phyloP scores from a whole-genome alignment of 2,888 invertebrate species.

The Atrina japonica region DNA sequence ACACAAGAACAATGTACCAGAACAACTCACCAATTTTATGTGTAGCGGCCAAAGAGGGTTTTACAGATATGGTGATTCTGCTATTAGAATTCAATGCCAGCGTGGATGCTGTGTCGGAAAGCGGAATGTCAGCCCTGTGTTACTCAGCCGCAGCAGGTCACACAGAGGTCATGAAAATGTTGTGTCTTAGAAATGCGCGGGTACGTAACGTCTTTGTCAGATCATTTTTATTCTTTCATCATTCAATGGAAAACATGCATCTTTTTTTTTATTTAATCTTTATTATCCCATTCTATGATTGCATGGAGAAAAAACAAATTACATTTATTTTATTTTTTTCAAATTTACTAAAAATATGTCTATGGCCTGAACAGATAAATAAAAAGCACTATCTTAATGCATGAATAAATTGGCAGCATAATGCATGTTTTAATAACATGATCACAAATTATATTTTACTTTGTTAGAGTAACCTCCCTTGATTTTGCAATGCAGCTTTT shows the following conservation, averaged over 20 bases:
- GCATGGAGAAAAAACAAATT: neutral
- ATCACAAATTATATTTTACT: too few species aligned
- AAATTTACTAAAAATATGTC: too few species aligned
- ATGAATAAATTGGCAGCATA: too few species aligned
- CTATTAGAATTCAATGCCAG: slow-evolving; percentile 95
- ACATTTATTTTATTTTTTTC: neutral
- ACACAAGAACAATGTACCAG: slow-evolving; percentile 88
- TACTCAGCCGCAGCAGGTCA: slow-evolving; percentile 94
- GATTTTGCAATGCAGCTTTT: too few species aligned
- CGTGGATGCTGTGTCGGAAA: slow-evolving; percentile 91
- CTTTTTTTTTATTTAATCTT: neutral
- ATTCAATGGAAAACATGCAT: neutral
- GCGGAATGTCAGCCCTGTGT: slow-evolving; percentile 93
- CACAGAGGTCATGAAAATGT: slow-evolving; percentile 87
- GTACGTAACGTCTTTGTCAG: slow-evolving; percentile 61
- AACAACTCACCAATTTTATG: slow-evolving; percentile 87
- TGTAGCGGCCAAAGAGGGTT: slow-evolving; percentile 95
- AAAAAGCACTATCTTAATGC: too few species aligned
- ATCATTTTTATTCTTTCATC: too few species aligned
- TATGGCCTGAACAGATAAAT: too few species aligned
- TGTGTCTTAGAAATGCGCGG: slow-evolving; percentile 81
- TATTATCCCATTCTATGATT: neutral
- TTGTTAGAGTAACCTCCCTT: too few species aligned
- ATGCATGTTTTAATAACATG: too few species aligned
- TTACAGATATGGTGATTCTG: slow-evolving; percentile 93